Base-by-base conservation (phyloP, 1,140 invertebrate species). In the Eupeodes corollae region DNA sequence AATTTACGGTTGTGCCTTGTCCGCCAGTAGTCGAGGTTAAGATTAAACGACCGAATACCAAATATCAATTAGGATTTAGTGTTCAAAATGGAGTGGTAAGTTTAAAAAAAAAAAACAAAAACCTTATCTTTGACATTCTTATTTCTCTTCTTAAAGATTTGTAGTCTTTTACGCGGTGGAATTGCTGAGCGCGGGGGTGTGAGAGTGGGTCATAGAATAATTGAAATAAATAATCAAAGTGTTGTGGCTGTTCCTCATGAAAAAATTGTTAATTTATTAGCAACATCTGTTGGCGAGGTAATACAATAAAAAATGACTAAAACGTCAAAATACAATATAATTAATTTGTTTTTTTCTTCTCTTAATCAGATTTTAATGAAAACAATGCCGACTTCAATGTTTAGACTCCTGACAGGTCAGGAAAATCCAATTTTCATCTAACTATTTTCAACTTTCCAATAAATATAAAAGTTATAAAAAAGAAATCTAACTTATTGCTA, bases 351-450 rank as follows among this genome's bases (percentile, higher is more conserved):
- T 9, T 21, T 19, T 42, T 34, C 42, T 16, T n/a, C 49, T 52
- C 39, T 18, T 35, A 79, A 82, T 32, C 75, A 97, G 92, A 99
- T 99, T 59, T 78, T 97, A 54, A 98, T 99, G 95, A 98, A 98
- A 73, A 99, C 97, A 41, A 99, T 99, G 96, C 96, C 96, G 49
- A 99, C 96, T 48, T 98, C 96, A 40, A 98, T 99, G 90, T 99
- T 97, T 77, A 82, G 95, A 59, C 77, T 99, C 67, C 76, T 99
- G 61, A 99, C 96, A 51, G 97, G 97, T 47, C 96, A 99, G 75
- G 96, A 99, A 75, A 92, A 91, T 65, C 96, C 96, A 55, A 88
- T 97, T 72, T 99, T 97, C 74, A 98, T 99, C 73, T 89, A 86
- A 84, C 21, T 26, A 26, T 26, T 26, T 26, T 26, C 21, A 26